Conservation (phyloP, 2,797 vertebrate species). For the Gobio occitaniae region DNA sequence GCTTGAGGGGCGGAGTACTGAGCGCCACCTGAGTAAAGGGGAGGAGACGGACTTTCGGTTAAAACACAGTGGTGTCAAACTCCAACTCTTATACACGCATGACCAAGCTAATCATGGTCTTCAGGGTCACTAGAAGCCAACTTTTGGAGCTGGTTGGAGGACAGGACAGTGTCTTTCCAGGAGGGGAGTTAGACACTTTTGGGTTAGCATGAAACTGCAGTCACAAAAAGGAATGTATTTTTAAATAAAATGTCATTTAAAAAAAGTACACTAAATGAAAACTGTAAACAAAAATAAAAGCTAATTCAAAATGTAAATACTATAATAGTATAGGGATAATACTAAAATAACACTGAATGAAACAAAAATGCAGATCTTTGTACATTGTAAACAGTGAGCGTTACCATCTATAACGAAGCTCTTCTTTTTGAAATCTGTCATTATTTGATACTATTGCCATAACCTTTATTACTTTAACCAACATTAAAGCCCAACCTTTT, state of each 20-base stretch:
- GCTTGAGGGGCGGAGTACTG: slow-evolving; percentile 62
- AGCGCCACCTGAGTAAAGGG: slow-evolving; percentile 36
- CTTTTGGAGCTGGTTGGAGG: background rate
- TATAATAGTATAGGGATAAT: background rate
- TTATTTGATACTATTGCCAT: background rate
- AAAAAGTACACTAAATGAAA: background rate
- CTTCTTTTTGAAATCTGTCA: background rate
- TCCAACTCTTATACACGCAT: background rate
- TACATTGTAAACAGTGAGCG: background rate
- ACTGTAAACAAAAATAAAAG: background rate
- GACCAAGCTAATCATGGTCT: background rate
- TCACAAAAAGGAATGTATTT: background rate
- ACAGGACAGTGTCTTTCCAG: too few species aligned
- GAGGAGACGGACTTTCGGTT: background rate
- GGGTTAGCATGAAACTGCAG: background rate
- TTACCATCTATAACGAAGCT: background rate
- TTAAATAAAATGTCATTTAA: too few species aligned
- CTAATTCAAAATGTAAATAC: background rate
- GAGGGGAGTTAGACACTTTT: background rate
- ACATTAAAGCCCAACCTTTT: background rate
- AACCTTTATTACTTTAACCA: background rate
- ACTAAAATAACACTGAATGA: background rate
- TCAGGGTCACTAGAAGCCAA: background rate
- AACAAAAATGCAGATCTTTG: background rate
- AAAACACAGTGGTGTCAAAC: background rate